Conservation (phyloP, 30 jellyfish, hydroid and myxozoan genomes). For the Cassiopea xamachana region DNA sequence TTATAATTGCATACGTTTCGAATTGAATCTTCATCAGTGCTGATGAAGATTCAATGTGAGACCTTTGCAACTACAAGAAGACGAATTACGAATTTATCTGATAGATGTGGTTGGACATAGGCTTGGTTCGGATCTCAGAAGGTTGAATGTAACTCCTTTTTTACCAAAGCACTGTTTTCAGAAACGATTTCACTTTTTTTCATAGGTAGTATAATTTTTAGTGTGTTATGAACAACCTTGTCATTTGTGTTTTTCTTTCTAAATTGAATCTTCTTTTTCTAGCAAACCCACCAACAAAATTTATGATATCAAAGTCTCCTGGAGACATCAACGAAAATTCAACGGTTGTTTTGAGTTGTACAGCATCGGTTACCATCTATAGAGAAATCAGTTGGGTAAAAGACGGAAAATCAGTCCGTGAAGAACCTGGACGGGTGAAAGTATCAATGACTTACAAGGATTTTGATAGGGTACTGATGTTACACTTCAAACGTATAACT, state of each 20-base stretch:
- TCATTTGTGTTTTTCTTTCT: no score
- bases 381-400: constrained; percentile 44
- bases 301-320: constrained; percentile 4
- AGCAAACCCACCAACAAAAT: constrained; percentile 43
- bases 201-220: no score
- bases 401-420: constrained; percentile 24
- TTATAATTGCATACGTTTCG: no score
- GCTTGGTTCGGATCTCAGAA: no score
- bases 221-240: background rate
- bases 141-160: background rate
- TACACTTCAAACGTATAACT: constrained; percentile 33
- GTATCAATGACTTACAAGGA: background rate
- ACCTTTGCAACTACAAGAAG: no score
- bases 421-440: background rate
- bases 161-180: no score
- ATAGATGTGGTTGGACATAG: no score
- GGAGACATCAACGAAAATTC: constrained; percentile 43
- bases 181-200: no score
- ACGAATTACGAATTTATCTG: no score
- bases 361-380: constrained; percentile 26
- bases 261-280: background rate
- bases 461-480: constrained; percentile 2
- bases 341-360: constrained; percentile 27
- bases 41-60: no score
- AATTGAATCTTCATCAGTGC: no score